Conservation (phyloP, 2,797 vertebrate genomes). For the Eurystomus glaucurus region DNA sequence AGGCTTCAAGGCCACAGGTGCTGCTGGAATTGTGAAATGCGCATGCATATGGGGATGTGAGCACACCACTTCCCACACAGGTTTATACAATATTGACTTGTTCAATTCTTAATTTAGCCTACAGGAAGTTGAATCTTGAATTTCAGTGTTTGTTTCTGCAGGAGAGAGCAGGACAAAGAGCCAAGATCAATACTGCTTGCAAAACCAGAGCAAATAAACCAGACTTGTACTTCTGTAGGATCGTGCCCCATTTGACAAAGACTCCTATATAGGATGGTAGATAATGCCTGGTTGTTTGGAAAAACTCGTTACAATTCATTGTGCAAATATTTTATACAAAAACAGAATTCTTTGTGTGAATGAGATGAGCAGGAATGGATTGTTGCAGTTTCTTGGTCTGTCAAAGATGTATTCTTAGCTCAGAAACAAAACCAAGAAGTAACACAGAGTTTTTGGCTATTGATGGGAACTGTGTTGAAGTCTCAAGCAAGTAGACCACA, state of each 20-base stretch:
- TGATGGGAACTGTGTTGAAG: background rate
- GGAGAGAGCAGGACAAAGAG: background rate
- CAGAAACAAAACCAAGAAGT: background rate
- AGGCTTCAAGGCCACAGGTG: background rate
- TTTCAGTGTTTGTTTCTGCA: constrained; percentile 63
- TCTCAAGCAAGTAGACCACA: background rate
- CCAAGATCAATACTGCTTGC: constrained; percentile 63
- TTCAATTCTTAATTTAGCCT: constrained; percentile 40
- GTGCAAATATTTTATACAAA: constrained; percentile 7
- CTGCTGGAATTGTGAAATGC: background rate
- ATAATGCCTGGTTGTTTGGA: constrained; percentile 50
- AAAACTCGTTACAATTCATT: constrained; percentile 11
- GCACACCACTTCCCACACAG: background rate
- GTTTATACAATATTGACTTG: constrained; percentile 19
- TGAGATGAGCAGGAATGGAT: background rate
- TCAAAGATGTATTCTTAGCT: background rate
- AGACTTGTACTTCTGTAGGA: constrained; percentile 1
- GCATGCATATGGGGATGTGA: background rate
- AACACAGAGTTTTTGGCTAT: background rate
- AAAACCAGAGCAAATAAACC: constrained; percentile 27
- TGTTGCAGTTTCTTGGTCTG: background rate
- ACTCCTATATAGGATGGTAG: constrained; percentile 7
- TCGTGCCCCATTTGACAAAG: background rate
- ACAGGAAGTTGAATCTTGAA: constrained; percentile 41
- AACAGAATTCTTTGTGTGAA: constrained; percentile 24